Base-by-base conservation (phyloP, 2,888 invertebrate species). In the Crioceris asparagi region DNA sequence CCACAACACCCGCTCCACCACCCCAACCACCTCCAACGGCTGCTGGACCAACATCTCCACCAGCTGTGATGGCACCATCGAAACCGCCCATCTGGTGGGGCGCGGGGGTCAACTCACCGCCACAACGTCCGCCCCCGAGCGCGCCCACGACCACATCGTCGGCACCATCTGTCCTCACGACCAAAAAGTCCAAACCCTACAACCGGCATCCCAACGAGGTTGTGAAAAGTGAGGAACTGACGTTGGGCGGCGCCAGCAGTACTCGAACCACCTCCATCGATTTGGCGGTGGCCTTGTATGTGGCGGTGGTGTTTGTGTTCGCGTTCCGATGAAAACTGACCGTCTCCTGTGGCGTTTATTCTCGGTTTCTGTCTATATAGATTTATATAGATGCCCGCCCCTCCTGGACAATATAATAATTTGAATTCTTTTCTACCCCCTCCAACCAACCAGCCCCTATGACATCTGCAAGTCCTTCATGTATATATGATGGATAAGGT, bases 161-260 rank as follows among this genome's bases (percentile, higher is more conserved):
- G 38, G 64, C 49, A 57, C 38, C 49, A 37, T 32, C 50, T 16
- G 72, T 77, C 34, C 73, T 78, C 53, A 79, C 80, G 55, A 79
- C 80, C 55, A 79, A 80, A 53, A 84, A 84, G 68, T 72, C 72
- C 60, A 66, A 68, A 55, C 70, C 71, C 65, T 56, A 66, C 57
- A 66, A 83, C 70, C 84, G 84, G 64, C 79, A 84, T 65, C 87
- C 84, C 42, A 91, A 90, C 66, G 90, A 91, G 67, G 88, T 90
- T 52, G 85, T 88, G 55, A 91, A 90, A 70, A 90, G 88, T 62
- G 90, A 90, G 68, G 90, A 90, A 70, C 68, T 91, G 59, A 87
- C 87, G 39, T 81, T 84, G 61, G 79, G 74, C 55, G 72, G 71
- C 41, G 49, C 36, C 32, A 12, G 12, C 3, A 5, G 14, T 15